These are phyloP conservation scores for Nicator chloris DNA, from an alignment of 2,113 vertebrate genomes.

Conservation along the genomic window DNA sequence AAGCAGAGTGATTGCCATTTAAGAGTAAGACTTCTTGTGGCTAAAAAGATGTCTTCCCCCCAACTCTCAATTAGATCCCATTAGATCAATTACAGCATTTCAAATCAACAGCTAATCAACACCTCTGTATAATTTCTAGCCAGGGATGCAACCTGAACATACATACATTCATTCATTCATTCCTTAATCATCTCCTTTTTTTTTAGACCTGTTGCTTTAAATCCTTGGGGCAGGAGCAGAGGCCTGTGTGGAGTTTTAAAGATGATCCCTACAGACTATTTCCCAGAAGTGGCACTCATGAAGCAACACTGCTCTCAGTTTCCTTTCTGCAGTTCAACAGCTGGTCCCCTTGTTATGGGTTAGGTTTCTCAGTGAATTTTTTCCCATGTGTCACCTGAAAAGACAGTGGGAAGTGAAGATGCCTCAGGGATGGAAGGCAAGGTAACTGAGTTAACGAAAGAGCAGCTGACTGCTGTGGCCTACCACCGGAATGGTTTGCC, in stretches of 20 bases:
- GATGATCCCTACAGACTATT: not conserved
- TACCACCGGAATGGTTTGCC: not conserved
- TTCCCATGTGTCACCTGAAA: not conserved
- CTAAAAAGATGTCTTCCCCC: not conserved
- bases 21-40: not conserved
- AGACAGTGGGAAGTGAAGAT: not conserved
- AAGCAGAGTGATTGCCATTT: not conserved
- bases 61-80: not conserved
- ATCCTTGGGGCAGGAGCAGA: not conserved
- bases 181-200: not conserved
- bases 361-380: not conserved
- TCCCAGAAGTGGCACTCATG: not conserved
- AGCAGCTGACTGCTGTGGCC: not conserved
- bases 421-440: not conserved
- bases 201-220: not conserved
- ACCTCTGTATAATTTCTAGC: not conserved
- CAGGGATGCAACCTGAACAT: not conserved
- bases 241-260: not conserved
- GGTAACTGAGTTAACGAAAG: not conserved
- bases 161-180: not conserved
- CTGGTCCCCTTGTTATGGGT: not conserved
- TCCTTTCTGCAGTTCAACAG: not conserved
- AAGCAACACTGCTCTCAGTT: not conserved
- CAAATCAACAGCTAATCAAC: not conserved
- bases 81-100: not conserved